A percentile compares a stretch with the other conserved stretches of the same genome.
Conservation (phyloP, 2,797 vertebrate species). For the Iguana delicatissima region DNA sequence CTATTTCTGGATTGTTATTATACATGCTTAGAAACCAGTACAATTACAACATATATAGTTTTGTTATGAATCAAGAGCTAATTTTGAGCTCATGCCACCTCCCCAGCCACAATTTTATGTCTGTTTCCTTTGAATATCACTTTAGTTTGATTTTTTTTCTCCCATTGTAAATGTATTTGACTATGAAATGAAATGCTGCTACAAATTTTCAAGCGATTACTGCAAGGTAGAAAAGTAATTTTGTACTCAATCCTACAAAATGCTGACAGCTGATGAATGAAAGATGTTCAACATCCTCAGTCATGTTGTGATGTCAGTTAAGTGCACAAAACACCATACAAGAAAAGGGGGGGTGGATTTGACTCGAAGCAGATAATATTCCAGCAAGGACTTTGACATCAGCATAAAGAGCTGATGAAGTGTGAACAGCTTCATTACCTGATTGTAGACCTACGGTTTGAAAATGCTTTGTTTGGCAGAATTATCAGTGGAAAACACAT, state of each 20-base stretch:
- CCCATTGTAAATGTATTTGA: slow-evolving; percentile 15
- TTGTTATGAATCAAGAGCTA: slow-evolving; percentile 35
- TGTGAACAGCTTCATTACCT: slow-evolving; percentile 8
- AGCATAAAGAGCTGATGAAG: slow-evolving; percentile 18
- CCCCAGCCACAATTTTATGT: neutral
- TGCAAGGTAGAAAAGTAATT: neutral
- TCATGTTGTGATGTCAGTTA: slow-evolving; percentile 32
- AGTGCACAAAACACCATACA: neutral
- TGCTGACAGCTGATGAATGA: slow-evolving; percentile 18
- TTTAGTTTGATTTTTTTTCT: slow-evolving; percentile 5
- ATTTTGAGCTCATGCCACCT: slow-evolving; percentile 5
- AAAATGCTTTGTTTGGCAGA: neutral
- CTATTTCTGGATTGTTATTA: neutral
- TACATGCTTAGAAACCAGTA: slow-evolving; percentile 19
- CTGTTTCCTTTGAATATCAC: neutral
- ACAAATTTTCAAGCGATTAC: slow-evolving; percentile 25
- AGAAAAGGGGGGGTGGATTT: neutral
- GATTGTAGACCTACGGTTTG: slow-evolving; percentile 2
- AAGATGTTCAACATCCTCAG: slow-evolving; percentile 9
- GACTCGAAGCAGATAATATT: slow-evolving; percentile 12
- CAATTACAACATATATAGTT: slow-evolving; percentile 12
- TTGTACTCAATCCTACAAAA: slow-evolving; percentile 2
- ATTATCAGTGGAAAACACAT: slow-evolving; percentile 20
- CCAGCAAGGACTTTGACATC: slow-evolving; percentile 1
- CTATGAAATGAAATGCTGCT: neutral